These are phyloP conservation scores for Batillaria attramentaria DNA, from an alignment of 1,140 invertebrate species.

Conservation along the genomic window DNA sequence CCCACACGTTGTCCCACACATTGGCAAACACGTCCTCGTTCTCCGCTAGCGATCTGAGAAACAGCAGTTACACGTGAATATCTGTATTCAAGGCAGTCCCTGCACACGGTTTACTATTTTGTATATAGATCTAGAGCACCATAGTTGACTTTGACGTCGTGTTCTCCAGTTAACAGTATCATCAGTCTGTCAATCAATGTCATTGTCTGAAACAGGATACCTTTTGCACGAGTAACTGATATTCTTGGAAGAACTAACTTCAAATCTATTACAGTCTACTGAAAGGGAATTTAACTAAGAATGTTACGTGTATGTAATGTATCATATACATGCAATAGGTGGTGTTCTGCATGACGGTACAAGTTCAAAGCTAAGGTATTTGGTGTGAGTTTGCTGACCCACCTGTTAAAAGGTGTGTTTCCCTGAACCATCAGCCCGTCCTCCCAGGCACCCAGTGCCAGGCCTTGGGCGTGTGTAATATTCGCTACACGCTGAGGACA, in stretches of 20 bases:
- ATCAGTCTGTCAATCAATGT: too few species aligned
- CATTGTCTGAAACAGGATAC: too few species aligned
- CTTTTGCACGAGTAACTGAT: too few species aligned
- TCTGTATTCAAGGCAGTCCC: too few species aligned
- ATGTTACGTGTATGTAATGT: background rate
- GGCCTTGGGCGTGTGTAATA: conserved; percentile 37
- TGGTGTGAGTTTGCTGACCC: background rate
- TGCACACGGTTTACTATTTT: too few species aligned
- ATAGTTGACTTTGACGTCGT: too few species aligned
- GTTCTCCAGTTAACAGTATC: too few species aligned
- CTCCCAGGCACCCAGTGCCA: conserved; percentile 64
- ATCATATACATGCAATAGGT: background rate
- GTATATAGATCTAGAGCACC: too few species aligned
- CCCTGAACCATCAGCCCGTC: conserved; percentile 56
- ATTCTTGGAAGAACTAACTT: too few species aligned
- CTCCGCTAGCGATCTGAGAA: conserved; percentile 13
- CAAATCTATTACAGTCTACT: too few species aligned
- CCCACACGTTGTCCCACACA: conserved; percentile 66
- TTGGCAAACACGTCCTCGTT: conserved; percentile 51
- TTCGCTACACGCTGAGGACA: conserved; percentile 38
- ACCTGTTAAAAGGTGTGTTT: conserved; percentile 47
- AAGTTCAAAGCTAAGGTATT: background rate
- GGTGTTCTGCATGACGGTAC: background rate
- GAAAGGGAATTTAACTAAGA: background rate
- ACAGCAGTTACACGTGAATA: too few species aligned